phyloP scores from a whole-genome alignment of 2,113 vertebrate species.

The Silurus meridionalis region DNA sequence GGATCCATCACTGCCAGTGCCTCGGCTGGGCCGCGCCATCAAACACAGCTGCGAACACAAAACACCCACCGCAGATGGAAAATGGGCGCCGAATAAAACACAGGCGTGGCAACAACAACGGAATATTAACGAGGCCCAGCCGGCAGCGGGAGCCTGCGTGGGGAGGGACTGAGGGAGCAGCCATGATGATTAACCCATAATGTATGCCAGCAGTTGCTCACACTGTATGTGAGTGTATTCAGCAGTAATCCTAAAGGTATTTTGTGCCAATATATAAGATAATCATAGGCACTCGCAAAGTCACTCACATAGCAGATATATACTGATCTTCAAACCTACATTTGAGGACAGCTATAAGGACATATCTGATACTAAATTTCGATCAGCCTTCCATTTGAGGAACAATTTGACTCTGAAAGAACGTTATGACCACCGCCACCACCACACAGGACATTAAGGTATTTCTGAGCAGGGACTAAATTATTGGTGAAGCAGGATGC shows the following conservation, averaged over 20 bases:
- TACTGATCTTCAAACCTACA: neutral
- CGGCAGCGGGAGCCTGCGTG: conserved; percentile 45
- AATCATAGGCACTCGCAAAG: neutral
- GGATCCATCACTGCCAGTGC: conserved; percentile 72
- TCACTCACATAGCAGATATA: neutral
- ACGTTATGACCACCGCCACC: neutral
- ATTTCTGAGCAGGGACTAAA: conserved; percentile 21
- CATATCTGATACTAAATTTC: neutral
- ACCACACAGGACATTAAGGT: conserved; percentile 33
- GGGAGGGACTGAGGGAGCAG: conserved; percentile 45
- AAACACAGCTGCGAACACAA: conserved; percentile 81
- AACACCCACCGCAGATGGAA: conserved; percentile 73
- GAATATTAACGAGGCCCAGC: conserved; percentile 78
- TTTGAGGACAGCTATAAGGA: neutral
- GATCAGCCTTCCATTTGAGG: neutral
- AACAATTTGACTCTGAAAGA: neutral
- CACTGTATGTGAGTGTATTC: conserved; percentile 19
- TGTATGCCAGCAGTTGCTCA: conserved; percentile 48
- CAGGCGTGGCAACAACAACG: conserved; percentile 69
- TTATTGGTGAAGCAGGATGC: conserved; percentile 7
- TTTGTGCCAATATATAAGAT: neutral
- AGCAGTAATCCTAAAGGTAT: neutral
- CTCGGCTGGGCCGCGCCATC: conserved; percentile 67
- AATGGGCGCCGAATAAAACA: conserved; percentile 74
- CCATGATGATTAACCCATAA: conserved; percentile 61